phyloP scores from a whole-genome alignment of 2,113 vertebrate species.

The Gasterosteus aculeatus region DNA sequence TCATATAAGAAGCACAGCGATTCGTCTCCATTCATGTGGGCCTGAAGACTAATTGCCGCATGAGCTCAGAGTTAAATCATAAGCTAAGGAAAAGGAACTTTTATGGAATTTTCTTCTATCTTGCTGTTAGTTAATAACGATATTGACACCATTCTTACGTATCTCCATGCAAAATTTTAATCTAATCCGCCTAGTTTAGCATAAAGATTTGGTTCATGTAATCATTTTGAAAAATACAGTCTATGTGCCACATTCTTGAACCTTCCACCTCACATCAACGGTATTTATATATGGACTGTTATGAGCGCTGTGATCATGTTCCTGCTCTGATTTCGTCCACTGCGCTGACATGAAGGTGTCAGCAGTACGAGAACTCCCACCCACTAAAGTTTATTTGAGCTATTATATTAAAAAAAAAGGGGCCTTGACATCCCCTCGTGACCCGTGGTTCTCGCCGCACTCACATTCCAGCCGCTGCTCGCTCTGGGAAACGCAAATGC shows the following conservation, averaged over 20 bases:
- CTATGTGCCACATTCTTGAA: background rate
- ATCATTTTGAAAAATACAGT: background rate
- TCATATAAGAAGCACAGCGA: background rate
- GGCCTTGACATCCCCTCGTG: slow-evolving; percentile 30
- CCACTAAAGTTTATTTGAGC: slow-evolving; percentile 63
- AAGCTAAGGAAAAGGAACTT: background rate
- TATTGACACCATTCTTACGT: background rate
- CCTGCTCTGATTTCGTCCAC: slow-evolving; percentile 27
- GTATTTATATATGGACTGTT: slow-evolving; percentile 30
- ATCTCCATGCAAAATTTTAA: background rate
- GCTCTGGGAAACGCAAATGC: slow-evolving; percentile 25
- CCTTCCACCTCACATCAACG: slow-evolving; percentile 29
- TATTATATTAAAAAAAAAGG: slow-evolving; percentile 49
- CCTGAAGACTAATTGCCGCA: background rate
- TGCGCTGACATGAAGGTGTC: slow-evolving; percentile 40
- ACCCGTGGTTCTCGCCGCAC: slow-evolving; percentile 24
- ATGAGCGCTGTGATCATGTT: slow-evolving; percentile 41
- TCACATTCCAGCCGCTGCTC: slow-evolving; percentile 35
- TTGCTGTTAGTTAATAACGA: background rate
- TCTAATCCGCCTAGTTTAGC: background rate
- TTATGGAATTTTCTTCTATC: background rate
- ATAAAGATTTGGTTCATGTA: background rate
- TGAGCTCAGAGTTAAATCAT: background rate
- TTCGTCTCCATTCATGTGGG: background rate
- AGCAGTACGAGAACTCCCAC: slow-evolving; percentile 28